Percentiles rank a stretch among this genome's conserved stretches.
These are phyloP conservation scores for Dendrolimus pini DNA, from an alignment of 2,888 invertebrate genomes.

Conservation along the genomic window DNA sequence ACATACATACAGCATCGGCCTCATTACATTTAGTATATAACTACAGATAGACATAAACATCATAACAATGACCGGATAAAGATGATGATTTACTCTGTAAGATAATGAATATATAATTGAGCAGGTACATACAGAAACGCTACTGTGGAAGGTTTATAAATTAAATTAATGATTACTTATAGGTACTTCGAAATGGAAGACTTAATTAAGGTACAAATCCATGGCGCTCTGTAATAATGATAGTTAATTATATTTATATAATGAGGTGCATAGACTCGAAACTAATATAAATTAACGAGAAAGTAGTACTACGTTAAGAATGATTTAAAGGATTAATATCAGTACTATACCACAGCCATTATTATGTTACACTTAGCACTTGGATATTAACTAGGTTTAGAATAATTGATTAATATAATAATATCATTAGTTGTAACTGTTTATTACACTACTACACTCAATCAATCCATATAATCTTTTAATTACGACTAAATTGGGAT, in stretches of 20 bases:
- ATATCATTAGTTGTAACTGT: not conserved
- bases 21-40: too few relatives aligned
- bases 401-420: constrained; percentile 29
- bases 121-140: constrained; percentile 1
- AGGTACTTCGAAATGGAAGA: constrained; percentile 69
- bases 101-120: constrained; percentile 14
- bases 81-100: constrained; percentile 18
- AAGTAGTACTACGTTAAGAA: constrained; percentile 41
- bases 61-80: not conserved
- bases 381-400: constrained; percentile 49
- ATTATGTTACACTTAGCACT: constrained; percentile 67
- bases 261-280: constrained; percentile 36
- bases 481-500: not conserved
- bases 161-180: constrained; percentile 32
- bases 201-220: constrained; percentile 65
- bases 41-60: too few relatives aligned
- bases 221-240: constrained; percentile 45
- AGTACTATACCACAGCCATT: constrained; percentile 75
- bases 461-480: not conserved
- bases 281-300: constrained; percentile 37
- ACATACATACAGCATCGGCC: too few relatives aligned
- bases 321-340: constrained; percentile 58
- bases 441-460: too few relatives aligned
- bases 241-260: constrained; percentile 39
- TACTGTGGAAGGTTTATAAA: constrained; percentile 39